phyloP scores from a whole-genome alignment of 2,797 vertebrate genomes.

The Sebastes cheni region DNA sequence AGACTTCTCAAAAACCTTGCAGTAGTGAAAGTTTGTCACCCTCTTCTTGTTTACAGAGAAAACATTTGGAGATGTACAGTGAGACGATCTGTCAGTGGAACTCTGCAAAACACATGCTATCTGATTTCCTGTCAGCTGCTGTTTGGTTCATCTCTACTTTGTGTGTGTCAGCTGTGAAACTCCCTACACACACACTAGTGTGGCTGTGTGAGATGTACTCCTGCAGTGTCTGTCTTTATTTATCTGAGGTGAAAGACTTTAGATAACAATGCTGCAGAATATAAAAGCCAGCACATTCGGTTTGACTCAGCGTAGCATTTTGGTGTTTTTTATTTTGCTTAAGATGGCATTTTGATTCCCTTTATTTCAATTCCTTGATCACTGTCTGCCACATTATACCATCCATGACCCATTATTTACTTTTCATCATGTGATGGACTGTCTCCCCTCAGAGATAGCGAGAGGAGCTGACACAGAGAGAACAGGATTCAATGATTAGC shows the following conservation, averaged over 20 bases:
- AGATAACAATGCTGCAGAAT: neutral
- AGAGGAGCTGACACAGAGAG: neutral
- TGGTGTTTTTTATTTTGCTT: neutral
- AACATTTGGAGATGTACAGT: neutral
- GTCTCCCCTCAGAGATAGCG: neutral
- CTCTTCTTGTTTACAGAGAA: neutral
- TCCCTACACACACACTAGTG: neutral
- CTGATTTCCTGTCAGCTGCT: slow-evolving; percentile 21
- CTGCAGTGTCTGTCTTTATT: neutral
- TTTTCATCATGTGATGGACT: neutral
- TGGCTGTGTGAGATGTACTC: neutral
- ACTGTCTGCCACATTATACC: neutral
- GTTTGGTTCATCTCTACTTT: neutral
- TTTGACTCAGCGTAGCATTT: neutral
- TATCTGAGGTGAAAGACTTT: neutral
- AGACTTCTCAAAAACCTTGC: neutral
- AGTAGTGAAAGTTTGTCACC: neutral
- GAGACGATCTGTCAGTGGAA: neutral
- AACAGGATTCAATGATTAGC: neutral
- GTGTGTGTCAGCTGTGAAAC: neutral
- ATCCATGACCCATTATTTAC: slow-evolving; percentile 10
- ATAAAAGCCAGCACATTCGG: neutral
- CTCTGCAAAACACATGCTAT: slow-evolving; percentile 6
- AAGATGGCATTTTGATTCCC: neutral
- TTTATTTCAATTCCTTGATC: neutral